Base-by-base conservation (phyloP, 2,113 vertebrate species). In the Mohoua ochrocephala region DNA sequence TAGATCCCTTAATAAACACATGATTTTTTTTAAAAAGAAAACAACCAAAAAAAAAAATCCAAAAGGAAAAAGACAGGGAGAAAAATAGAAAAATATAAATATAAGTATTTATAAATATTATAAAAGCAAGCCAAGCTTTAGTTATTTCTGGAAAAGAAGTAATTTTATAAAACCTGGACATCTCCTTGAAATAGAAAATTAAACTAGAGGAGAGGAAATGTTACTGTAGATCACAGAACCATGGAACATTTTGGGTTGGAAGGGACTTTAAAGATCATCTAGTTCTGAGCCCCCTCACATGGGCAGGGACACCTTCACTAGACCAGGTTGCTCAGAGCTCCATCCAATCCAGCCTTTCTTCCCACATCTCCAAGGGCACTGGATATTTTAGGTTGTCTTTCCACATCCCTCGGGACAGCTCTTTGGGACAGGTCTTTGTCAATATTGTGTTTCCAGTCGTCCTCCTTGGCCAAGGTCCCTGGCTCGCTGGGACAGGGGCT, bases 181-280 rank as follows among this genome's bases (percentile, higher is more conserved):
- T 33, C 30, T 91, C 73, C 24, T 80, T 88, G 59, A 77, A 84
- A 65, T 9, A 89, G 41, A 89, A 89, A 54, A 84, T 33, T 33
- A 71, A 77, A 47, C 24, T 22, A 57, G 81, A 89, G 28, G 11
- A 11, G 3, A 39, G 8, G 8, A 87, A 85, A 82, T 41, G 6
- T n/a, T 81, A 26, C 41, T 75, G 27, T 13, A 85, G 53, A 47
- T 67, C 10, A 39, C 1, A 67, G 9, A 81, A 52, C 19, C 10
- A 21, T 17, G 33, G 15, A 82, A 39, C 23, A 59, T 5, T 59
- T 57, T 59, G 37, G 13, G 19, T 45, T 52, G 33, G 15, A 60
- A 74, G 9, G 13, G 23, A 53, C 28, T 52, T 57, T 3, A 44
- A 52, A 45, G 28, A 65, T 30, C 52, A 30, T 8, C 39, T 28